These are phyloP conservation scores for Agrochola litura DNA, from an alignment of 2,888 invertebrate species.

Conservation along the genomic window DNA sequence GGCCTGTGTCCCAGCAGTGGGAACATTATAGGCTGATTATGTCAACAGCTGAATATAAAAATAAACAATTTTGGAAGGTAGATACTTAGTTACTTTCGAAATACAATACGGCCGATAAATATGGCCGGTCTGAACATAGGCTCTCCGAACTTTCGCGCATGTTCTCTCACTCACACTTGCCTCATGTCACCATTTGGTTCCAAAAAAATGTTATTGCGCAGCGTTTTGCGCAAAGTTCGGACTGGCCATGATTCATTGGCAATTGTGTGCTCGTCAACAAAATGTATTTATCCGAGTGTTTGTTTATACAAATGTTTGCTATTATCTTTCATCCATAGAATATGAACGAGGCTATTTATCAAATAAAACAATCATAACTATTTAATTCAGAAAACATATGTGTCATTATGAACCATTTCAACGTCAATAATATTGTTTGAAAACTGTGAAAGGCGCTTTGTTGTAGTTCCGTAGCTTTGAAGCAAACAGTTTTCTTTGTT, in stretches of 20 bases:
- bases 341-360: constrained; percentile 19
- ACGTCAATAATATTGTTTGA: constrained; percentile 31
- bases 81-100: not conserved
- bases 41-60: not conserved
- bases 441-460: constrained; percentile 16
- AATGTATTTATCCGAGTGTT: constrained; percentile 9
- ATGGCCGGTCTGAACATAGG: not conserved
- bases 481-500: constrained; percentile 31
- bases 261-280: not conserved
- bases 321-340: constrained; percentile 27
- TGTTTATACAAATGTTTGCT: constrained; percentile 36
- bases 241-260: not conserved
- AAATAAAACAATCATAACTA: constrained; percentile 8
- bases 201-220: not conserved
- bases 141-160: too few relatives aligned
- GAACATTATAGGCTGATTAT: not conserved
- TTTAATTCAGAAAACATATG: constrained; percentile 22
- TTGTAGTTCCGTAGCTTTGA: constrained; percentile 13
- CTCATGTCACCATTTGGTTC: too few relatives aligned
- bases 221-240: not conserved
- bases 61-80: too few relatives aligned
- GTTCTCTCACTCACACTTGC: too few relatives aligned
- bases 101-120: not conserved
- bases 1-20: not conserved
- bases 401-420: constrained; percentile 1